Evolutionary conservation across 2,113 vertebrate species (phyloP), one percentile per base, ranked within the genome.

Genomic region (Mormyrus lacerda): DNA sequence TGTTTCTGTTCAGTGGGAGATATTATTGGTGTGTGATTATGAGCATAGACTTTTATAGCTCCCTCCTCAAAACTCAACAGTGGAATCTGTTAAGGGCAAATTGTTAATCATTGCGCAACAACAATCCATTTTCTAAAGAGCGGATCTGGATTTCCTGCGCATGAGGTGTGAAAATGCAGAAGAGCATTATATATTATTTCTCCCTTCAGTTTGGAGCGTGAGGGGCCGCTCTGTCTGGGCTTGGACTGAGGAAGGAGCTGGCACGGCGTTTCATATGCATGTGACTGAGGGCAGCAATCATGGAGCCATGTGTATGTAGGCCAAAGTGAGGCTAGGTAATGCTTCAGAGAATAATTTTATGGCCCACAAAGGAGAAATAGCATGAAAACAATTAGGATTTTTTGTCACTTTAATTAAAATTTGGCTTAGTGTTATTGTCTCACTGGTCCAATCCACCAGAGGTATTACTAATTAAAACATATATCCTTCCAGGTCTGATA

Each of bases 321-420:
- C 85, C 93, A 93, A 65, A 85, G 85, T 85, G 85, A 90, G 90
- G 89, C 85, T 89, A 91, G 87, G 79, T 90, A 88, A 92, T 61
- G 87, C 91, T 91, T 91, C 84, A 3, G 82, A 90, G 87, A 91
- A 92, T 92, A 92, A 92, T 93, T 93, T 93, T 91, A 90, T 90
- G 91, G 92, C 91, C 92, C 94, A 93, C 93, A 91, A 94, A 96
- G 95, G 96, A 95, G 95, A 92, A 92, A 93, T 95, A 94, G 94
- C 93, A 95, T 87, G 93, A 96, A 97, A 97, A 97, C 97, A 97
- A 97, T 97, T 97, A 97, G 95, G 95, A 95, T 95, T 96, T 96
- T 97, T 96, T 96, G 96, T 96, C 95, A 95, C 95, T 96, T 97
- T 97, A 97, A 97, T 97, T 97, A 97, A 97, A 96, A 97, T 92